These are phyloP conservation scores for Artibeus lituratus DNA, from an alignment of 2,797 vertebrate genomes.

Conservation along the genomic window DNA sequence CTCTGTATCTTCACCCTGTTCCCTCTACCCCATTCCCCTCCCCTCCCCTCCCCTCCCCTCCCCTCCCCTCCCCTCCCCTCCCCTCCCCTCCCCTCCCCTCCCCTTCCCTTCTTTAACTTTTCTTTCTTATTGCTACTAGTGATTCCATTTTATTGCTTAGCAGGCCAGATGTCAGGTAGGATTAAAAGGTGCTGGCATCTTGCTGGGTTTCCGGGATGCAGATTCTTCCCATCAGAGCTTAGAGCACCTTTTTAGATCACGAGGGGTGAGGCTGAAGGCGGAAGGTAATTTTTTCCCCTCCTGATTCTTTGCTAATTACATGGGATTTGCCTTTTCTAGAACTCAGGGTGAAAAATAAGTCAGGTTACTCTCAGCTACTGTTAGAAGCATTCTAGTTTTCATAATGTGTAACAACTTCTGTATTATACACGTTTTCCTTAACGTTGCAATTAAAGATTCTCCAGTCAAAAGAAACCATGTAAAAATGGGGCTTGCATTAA, in stretches of 20 bases:
- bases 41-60: accelerated
- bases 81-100: no score
- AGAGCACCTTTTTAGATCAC: not conserved
- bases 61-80: accelerated
- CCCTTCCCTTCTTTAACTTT: no score
- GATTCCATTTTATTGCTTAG: not conserved
- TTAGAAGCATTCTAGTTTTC: slow-evolving; percentile 72
- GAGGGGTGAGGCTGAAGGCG: not conserved
- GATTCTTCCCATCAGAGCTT: not conserved
- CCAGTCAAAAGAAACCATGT: slow-evolving; percentile 73
- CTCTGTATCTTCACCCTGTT: not conserved
- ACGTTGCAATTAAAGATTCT: slow-evolving; percentile 77
- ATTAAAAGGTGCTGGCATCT: not conserved
- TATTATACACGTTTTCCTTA: slow-evolving; percentile 72
- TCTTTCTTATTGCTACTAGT: not conserved
- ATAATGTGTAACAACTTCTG: slow-evolving; percentile 72
- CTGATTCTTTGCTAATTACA: slow-evolving; percentile 45
- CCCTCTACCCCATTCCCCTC: not conserved
- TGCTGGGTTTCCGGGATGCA: not conserved
- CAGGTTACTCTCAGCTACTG: slow-evolving; percentile 59
- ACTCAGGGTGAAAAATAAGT: slow-evolving; percentile 60
- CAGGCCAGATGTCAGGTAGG: accelerated
- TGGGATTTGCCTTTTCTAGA: slow-evolving; percentile 59
- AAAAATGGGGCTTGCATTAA: slow-evolving; percentile 68
- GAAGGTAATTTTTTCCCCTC: not conserved